Percentiles rank a stretch among this genome's conserved stretches.
phyloP scores from a whole-genome alignment of 2,797 vertebrate species.

The Geotrypetes seraphini region DNA sequence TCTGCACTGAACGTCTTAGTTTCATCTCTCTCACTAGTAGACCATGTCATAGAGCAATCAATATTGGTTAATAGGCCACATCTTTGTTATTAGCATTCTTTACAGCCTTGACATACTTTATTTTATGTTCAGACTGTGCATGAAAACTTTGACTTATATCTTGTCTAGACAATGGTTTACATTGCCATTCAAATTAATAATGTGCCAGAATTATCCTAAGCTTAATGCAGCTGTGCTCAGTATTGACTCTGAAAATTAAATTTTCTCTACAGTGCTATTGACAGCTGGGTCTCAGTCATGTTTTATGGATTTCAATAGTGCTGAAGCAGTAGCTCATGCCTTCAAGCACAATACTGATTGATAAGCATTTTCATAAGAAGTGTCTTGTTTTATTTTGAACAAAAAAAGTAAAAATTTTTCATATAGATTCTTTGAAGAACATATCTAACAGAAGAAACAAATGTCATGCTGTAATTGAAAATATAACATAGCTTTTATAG shows the following conservation, averaged over 20 bases:
- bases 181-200: constrained; percentile 64
- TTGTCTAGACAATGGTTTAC: constrained; percentile 62
- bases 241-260: constrained; percentile 74
- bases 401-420: too few relatives aligned
- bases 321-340: constrained; percentile 40
- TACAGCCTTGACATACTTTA: constrained; percentile 46
- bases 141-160: constrained; percentile 53
- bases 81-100: constrained; percentile 51
- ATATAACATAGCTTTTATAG: too few relatives aligned
- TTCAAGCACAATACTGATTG: constrained; percentile 58
- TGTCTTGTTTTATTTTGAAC: constrained; percentile 19
- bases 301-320: constrained; percentile 57
- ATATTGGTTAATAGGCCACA: constrained; percentile 52
- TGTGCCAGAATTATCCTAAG: constrained; percentile 58
- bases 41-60: constrained; percentile 41
- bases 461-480: too few relatives aligned
- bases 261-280: constrained; percentile 56
- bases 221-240: constrained; percentile 62
- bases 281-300: constrained; percentile 64
- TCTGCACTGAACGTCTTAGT: constrained; percentile 12
- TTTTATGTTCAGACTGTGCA: constrained; percentile 52
- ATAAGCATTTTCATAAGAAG: constrained; percentile 57
- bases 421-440: too few relatives aligned
- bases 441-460: too few relatives aligned
- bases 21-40: constrained; percentile 38